These are phyloP conservation scores for Crotalus tigris DNA, from an alignment of 2,113 vertebrate species.

Conservation along the genomic window DNA sequence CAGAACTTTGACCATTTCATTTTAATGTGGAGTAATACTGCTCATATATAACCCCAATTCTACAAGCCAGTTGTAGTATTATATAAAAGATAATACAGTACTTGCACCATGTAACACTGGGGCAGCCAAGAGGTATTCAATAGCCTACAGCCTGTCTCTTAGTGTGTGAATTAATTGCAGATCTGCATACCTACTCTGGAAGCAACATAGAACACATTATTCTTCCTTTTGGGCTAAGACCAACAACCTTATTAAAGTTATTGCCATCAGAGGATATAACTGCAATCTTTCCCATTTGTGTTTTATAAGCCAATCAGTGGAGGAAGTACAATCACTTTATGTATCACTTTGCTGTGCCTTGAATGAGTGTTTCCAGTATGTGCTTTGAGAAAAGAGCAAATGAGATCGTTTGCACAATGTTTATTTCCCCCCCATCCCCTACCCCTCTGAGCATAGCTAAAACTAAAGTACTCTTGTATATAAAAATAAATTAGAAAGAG, in stretches of 20 bases:
- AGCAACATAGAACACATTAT: not conserved
- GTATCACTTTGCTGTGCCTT: constrained; percentile 64
- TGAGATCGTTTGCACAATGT: constrained; percentile 45
- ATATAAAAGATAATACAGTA: not conserved
- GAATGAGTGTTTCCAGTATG: constrained; percentile 60
- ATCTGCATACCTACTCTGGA: not conserved
- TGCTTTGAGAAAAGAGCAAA: constrained; percentile 56
- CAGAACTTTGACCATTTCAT: not conserved
- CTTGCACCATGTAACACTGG: not conserved
- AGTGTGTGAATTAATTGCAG: not conserved
- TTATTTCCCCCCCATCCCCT: not conserved
- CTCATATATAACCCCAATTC: not conserved
- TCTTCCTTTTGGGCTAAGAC: not conserved
- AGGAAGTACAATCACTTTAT: not conserved
- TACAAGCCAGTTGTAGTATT: not conserved
- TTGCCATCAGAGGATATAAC: not conserved
- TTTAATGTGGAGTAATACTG: not conserved
- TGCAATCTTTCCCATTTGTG: constrained; percentile 7
- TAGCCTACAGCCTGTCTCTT: not conserved
- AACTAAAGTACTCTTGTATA: constrained; percentile 42
- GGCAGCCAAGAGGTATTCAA: not conserved
- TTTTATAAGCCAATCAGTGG: not conserved
- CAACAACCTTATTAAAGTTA: not conserved
- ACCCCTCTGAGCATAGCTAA: constrained; percentile 24
- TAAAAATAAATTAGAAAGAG: constrained; percentile 33